A percentile compares a stretch with the other conserved stretches of the same genome.
phyloP scores from a whole-genome alignment of 2,888 invertebrate genomes.

The Cloeon dipterum region DNA sequence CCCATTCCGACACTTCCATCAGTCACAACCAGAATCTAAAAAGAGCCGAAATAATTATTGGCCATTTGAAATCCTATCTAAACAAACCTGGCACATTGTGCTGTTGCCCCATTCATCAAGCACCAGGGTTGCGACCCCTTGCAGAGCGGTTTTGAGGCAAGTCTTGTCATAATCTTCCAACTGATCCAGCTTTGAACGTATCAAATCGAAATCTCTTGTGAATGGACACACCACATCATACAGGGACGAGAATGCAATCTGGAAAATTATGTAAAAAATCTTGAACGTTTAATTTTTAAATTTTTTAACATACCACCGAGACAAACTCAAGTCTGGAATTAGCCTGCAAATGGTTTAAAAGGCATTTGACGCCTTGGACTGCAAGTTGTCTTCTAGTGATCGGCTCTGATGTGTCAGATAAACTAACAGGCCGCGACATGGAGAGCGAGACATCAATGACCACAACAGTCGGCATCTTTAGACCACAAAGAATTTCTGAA shows the following conservation, averaged over 20 bases:
- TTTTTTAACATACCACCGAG: conserved; percentile 27
- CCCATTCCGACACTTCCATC: conserved; percentile 52
- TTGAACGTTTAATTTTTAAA: not conserved
- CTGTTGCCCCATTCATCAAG: conserved; percentile 77
- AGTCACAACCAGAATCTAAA: conserved; percentile 42
- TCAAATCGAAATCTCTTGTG: conserved; percentile 65
- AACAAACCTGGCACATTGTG: conserved; percentile 52
- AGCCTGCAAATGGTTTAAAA: conserved; percentile 36
- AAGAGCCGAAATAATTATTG: no score
- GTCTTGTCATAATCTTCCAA: conserved; percentile 74
- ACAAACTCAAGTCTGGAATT: conserved; percentile 48
- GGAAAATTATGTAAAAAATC: conserved; percentile 7
- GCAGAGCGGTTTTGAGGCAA: conserved; percentile 53
- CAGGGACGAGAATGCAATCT: conserved; percentile 26
- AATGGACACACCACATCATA: conserved; percentile 53
- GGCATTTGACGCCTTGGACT: conserved; percentile 34
- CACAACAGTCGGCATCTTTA: conserved; percentile 48
- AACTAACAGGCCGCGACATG: conserved; percentile 34
- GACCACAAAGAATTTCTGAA: no score
- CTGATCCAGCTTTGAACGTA: conserved; percentile 48
- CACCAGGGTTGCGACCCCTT: conserved; percentile 55
- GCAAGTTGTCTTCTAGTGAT: conserved; percentile 35
- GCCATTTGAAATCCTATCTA: no score
- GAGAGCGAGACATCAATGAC: conserved; percentile 48
- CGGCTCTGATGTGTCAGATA: conserved; percentile 27